Evolutionary conservation across 2,888 invertebrate species (phyloP).

Genomic region (Morpho achilles): DNA sequence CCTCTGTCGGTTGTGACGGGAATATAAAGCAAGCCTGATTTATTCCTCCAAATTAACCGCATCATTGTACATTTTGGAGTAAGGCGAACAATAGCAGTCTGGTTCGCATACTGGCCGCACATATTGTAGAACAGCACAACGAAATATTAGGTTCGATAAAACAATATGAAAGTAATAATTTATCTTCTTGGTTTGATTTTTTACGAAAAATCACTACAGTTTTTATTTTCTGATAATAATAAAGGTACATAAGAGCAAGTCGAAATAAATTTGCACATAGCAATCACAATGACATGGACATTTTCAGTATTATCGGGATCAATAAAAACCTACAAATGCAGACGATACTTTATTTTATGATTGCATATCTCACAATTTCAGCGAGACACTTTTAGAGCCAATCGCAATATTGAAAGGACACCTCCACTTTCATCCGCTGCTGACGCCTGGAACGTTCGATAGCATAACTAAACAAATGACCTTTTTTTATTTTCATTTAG

Average conservation of each 20-base stretch:
- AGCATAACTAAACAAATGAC: slow-evolving; percentile 71
- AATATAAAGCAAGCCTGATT: slow-evolving; percentile 71
- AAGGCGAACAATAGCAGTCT: slow-evolving; percentile 10
- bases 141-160: too few relatives aligned
- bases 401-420: slow-evolving; percentile 50
- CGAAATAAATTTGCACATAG: too few relatives aligned
- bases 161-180: too few relatives aligned
- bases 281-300: too few relatives aligned
- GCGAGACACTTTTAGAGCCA: slow-evolving; percentile 29
- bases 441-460: slow-evolving; percentile 50
- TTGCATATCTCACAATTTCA: slow-evolving; percentile 5
- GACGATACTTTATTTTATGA: background rate
- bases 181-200: too few relatives aligned
- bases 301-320: too few relatives aligned
- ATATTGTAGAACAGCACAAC: background rate
- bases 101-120: slow-evolving; percentile 1
- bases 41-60: slow-evolving; percentile 62
- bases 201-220: too few relatives aligned
- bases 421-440: slow-evolving; percentile 34
- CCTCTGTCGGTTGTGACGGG: slow-evolving; percentile 66
- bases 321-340: too few relatives aligned
- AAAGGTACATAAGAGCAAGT: too few relatives aligned
- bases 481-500: slow-evolving; percentile 38
- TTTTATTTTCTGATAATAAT: too few relatives aligned
- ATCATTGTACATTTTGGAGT: slow-evolving; percentile 42